Evolutionary conservation across 1,140 invertebrate species (phyloP), one percentile per base, ranked within the genome.

Genomic region (Papilio polyxenes): DNA sequence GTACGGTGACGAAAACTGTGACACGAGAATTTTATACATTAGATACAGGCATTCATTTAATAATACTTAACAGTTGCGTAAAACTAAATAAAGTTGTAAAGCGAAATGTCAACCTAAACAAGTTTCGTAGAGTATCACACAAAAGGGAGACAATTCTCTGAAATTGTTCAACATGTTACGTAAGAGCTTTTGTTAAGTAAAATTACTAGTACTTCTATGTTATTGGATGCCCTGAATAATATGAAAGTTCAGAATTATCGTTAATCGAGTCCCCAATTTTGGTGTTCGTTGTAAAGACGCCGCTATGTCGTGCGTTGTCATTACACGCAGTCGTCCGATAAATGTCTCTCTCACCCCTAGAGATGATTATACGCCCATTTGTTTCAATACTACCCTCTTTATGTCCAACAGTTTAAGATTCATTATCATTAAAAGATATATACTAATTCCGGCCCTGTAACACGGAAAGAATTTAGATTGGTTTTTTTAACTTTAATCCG

Each of bases 231-330:
- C 31, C 17, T 81, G 72, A 76, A 74, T 9, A 80, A 62, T 65
- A 82, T 82, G 56, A 80, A 44, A 69, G 51, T 53, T 15, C 59
- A 40, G 72, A 79, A 77, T 81, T 81, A 81, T 51, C 37, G 49
- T 72, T 40, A 37, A 6, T 79, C 49, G 59, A 83, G 75, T 76
- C 81, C 83, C 85, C 84, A 84, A 87, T 83, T 88, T 86, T 82
- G 84, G 82, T 87, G 69, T 85, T 85, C 83, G 88, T 88, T 87
- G 85, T 82, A 77, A 79, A 87, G 81, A 85, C 83, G 81, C 80
- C 83, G 87, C 86, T 88, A 87, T 87, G 86, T 87, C 84, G 87
- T 82, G 81, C 78, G 86, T 90, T 90, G 89, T 90, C 89, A 80
- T 83, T 84, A 88, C 77, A 83, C 89, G 75, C 86, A 88, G 85